Base-by-base conservation (phyloP, 2,113 vertebrate genomes). In the Coracopsis vasa region DNA sequence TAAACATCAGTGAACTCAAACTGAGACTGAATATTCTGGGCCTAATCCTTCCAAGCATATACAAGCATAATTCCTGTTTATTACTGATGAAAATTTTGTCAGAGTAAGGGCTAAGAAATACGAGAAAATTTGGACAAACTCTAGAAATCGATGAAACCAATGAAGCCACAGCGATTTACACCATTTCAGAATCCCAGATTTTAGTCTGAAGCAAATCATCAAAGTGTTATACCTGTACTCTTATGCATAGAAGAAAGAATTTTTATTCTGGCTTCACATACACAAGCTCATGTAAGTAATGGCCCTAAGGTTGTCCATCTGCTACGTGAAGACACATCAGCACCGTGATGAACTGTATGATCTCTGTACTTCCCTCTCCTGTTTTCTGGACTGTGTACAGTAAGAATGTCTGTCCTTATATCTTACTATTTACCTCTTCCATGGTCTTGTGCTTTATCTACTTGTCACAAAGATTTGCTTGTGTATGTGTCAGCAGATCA, bases 211-310 rank as follows among this genome's bases (percentile, higher is more conserved):
- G 7, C 5, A 75, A 47, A 41, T 65, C 0, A 33, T 24, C 31
- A 58, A 70, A 45, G 48, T n/a, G 5, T 54, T 51, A 16, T 20
- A 62, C 2, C 13, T 88, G 1, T 69, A 33, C 77, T 77, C 25
- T 86, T 7, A 45, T 86, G 13, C 27, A 8, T 4, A 33, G 23
- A 60, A 17, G 11, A 51, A 89, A 42, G 6, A 88, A 42, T n/a
- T 54, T 10, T 33, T 14, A 60, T 69, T 80, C 39, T 58, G 10
- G 89, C 51, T 77, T 83, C 28, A 53, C 1, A 9, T 35, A 21
- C 19, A 7, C 0, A 0, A 28, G 18, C 37, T n/a, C 29, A 3
- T 54, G 7, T 27, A 37, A 48, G 10, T 47, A 31, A 31, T 37
- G 11, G 12, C 39, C 10, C 9, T 28, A 47, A n/a, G 16, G 29